Conservation (phyloP, 2,113 vertebrate genomes). For the Tiliqua scincoides region DNA sequence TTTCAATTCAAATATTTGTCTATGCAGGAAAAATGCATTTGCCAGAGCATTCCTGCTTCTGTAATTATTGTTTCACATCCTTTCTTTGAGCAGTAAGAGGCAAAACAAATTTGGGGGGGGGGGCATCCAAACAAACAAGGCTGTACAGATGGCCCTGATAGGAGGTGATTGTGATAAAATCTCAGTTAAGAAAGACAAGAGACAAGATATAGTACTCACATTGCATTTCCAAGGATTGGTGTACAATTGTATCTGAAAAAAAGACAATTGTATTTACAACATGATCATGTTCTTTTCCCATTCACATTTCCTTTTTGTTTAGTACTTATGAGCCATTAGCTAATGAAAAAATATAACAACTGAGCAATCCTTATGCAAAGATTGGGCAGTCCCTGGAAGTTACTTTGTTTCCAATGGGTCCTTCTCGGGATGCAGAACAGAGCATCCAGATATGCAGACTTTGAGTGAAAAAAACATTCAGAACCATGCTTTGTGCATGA, state of each 20-base stretch:
- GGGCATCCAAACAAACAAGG: not conserved
- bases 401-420: not conserved
- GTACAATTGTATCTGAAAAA: slow-evolving; percentile 50
- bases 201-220: slow-evolving; percentile 55
- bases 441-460: not conserved
- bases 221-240: slow-evolving; percentile 7
- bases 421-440: too few species aligned
- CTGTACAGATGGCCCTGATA: not conserved
- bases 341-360: not conserved
- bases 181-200: not conserved
- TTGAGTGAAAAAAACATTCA: not conserved
- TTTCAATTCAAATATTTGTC: not conserved
- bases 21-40: not conserved
- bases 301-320: not conserved
- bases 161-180: not conserved
- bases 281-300: not conserved
- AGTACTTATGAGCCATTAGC: not conserved
- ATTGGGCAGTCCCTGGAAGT: not conserved
- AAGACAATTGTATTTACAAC: not conserved
- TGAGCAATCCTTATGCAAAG: not conserved
- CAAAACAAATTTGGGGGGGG: not conserved
- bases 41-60: not conserved
- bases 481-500: not conserved
- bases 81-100: not conserved
- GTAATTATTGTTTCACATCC: not conserved